Base-by-base conservation (phyloP, 64 coral and sea anemone genomes). In the Hydrozoanthus tunicans region DNA sequence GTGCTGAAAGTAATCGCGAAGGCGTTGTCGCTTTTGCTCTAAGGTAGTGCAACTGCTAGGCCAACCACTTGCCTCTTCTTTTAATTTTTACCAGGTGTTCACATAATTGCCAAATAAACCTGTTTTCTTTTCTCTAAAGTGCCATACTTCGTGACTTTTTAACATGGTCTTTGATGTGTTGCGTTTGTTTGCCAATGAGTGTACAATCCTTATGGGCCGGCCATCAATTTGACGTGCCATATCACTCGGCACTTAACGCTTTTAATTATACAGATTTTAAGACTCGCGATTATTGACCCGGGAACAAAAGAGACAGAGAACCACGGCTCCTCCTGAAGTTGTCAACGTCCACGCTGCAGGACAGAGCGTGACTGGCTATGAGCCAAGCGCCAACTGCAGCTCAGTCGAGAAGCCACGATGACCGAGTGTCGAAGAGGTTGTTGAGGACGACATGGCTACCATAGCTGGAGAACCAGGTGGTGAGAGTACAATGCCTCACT, bases 81-180 rank as follows among this genome's bases (percentile, higher is more conserved):
- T 90, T 3, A 74, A 27, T 67, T 84, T 85, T 3, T 91, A 53
- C 56, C 63, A 91, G 2, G 54, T 85, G 43, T 72, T 43, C 14
- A 91, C 58, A 7, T 94, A 91, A 7, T 82, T 27, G 14, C 32
- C 0, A n/a, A 91, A 86, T 2, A 86, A 53, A 4, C 66, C 25
- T 0, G 6, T 17, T 3, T 15, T 12, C 0, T 25, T 64, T 64
- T 7, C 1, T 4, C n/a, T 7, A 51, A 85, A 91, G 7, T 94
- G 93, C 93, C 86, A 91, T 1, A 94, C 69, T 68, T 94, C 51
- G 24, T 94, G 13, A 3, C 90, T 62, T 25, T 58, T 63, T 73
- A 73, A 26, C 70, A 73, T 73, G 70, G 70, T 73, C 70, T 73
- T 73, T 26, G 70, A 5, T 24, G 6, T 73, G 6, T 73, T 7